phyloP scores from a whole-genome alignment of 1,140 invertebrate species.

The Drosophila triauraria region DNA sequence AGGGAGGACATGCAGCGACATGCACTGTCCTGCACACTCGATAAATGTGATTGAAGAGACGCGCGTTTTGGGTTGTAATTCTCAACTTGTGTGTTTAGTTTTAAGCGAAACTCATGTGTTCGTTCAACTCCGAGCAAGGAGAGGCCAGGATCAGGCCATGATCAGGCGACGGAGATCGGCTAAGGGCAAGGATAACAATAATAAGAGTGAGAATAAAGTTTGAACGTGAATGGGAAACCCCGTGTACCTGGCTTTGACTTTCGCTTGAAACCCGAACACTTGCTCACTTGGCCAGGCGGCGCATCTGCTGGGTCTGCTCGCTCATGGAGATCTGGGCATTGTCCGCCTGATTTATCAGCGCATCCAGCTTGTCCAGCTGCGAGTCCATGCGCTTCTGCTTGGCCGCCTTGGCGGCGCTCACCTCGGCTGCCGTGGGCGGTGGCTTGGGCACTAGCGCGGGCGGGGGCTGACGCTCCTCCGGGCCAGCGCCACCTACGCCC shows the following conservation, averaged over 20 bases:
- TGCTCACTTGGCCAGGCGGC: conserved; percentile 87
- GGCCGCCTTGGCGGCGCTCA: conserved; percentile 84
- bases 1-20: neutral
- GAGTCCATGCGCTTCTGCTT: conserved; percentile 87
- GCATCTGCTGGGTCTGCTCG: conserved; percentile 91
- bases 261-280: neutral
- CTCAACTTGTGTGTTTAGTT: conserved; percentile 61
- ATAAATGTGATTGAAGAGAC: conserved; percentile 66
- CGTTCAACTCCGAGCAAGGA: conserved; percentile 12
- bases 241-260: conserved; percentile 9
- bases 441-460: conserved; percentile 70
- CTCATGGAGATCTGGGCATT: conserved; percentile 88
- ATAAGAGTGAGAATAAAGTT: neutral
- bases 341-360: conserved; percentile 89
- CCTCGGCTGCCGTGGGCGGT: conserved; percentile 70
- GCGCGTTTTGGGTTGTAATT: conserved; percentile 36
- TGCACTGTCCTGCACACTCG: conserved; percentile 19
- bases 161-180: conserved; percentile 1
- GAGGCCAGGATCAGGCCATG: conserved; percentile 17
- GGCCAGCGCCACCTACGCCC: conserved; percentile 29
- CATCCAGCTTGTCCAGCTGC: conserved; percentile 88
- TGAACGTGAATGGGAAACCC: neutral
- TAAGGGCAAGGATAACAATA: conserved; percentile 5
- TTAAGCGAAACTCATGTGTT: conserved; percentile 65
- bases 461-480: conserved; percentile 73